Evolutionary conservation across 23 tunicate genomes (phyloP).

Genomic region (Halocynthia aurantium): DNA sequence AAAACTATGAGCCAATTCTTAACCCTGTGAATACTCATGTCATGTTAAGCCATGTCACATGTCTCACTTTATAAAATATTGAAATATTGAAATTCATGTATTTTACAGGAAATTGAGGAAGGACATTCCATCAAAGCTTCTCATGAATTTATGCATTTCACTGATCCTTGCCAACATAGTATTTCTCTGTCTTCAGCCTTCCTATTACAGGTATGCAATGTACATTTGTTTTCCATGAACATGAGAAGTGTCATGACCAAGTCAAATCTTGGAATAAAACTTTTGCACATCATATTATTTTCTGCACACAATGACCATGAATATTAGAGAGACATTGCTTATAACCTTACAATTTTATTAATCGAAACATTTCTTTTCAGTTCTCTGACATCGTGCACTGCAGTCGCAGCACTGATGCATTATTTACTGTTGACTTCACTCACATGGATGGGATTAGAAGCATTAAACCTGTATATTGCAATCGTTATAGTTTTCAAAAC

Average conservation of each 20-base stretch:
- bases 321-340: neutral
- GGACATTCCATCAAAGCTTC: constrained; percentile 42
- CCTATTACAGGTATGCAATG: constrained; percentile 29
- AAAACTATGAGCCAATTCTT: too few species aligned
- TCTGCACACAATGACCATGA: too few species aligned
- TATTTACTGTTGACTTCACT: constrained; percentile 39
- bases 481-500: constrained; percentile 41
- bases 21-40: too few species aligned
- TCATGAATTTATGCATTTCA: constrained; percentile 31
- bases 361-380: constrained; percentile 8
- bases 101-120: constrained; percentile 35
- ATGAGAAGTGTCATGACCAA: too few species aligned
- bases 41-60: too few species aligned
- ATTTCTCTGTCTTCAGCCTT: constrained; percentile 11
- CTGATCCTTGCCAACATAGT: constrained; percentile 38
- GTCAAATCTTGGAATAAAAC: too few species aligned
- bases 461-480: constrained; percentile 72
- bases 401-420: constrained; percentile 52
- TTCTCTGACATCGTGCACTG: constrained; percentile 30
- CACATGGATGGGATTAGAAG: constrained; percentile 79
- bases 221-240: too few species aligned
- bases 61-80: too few species aligned
- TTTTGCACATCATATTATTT: too few species aligned
- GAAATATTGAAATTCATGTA: too few species aligned
- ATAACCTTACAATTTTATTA: neutral